Percentiles rank a stretch among this genome's conserved stretches.
phyloP scores from a whole-genome alignment of 2,888 invertebrate species.

The Nebria brevicollis region DNA sequence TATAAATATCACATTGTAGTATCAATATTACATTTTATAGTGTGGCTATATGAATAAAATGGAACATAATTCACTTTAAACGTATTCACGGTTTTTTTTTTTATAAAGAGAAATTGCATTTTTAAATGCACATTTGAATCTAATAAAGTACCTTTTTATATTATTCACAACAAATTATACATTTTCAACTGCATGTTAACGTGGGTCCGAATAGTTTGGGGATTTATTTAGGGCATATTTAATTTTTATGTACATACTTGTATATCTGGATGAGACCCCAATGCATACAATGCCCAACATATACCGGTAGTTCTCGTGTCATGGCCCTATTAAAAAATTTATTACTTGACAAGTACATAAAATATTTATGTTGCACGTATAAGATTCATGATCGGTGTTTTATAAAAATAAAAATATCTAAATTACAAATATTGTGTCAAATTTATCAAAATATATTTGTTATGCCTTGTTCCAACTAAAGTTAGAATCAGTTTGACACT shows the following conservation, averaged over 20 bases:
- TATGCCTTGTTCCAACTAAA: no score
- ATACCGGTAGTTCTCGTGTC: slow-evolving; percentile 60
- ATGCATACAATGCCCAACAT: slow-evolving; percentile 57
- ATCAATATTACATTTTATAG: neutral
- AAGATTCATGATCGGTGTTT: neutral
- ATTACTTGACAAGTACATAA: slow-evolving; percentile 8
- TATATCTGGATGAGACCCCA: slow-evolving; percentile 59
- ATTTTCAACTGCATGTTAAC: neutral
- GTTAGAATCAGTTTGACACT: no score
- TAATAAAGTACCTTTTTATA: neutral
- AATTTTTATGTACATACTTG: slow-evolving; percentile 53
- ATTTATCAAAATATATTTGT: no score
- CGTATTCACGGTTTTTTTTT: neutral
- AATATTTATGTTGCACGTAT: neutral
- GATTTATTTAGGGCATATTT: neutral
- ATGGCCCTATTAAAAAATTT: slow-evolving; percentile 55
- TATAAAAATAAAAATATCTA: neutral
- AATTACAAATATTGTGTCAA: neutral
- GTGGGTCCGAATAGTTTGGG: neutral
- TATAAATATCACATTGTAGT: neutral
- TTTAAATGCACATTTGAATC: neutral
- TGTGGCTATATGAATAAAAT: neutral
- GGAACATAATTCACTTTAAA: neutral
- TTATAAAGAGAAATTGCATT: neutral
- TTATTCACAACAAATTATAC: neutral